A percentile compares a stretch with the other conserved stretches of the same genome.
Conservation (phyloP, 92 coral and sea anemone species). For the Palythoa grandis region DNA sequence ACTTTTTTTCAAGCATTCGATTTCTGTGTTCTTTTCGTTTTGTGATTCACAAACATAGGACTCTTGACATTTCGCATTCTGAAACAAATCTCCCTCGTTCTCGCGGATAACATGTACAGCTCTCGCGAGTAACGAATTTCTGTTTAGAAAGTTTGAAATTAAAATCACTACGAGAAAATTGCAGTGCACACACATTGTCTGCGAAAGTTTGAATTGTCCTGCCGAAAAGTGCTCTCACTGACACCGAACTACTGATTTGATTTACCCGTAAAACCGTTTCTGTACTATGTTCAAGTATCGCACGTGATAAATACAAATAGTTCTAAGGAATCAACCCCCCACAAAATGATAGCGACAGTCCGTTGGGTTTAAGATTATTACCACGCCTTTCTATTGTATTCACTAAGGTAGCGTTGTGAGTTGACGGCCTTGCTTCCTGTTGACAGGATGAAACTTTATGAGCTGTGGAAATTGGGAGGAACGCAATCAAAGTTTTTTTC, state of each 20-base stretch:
- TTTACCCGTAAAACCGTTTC: neutral
- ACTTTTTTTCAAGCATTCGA: neutral
- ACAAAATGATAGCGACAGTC: neutral
- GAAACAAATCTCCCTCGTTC: constrained; percentile 4
- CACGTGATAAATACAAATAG: neutral
- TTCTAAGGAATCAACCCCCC: neutral
- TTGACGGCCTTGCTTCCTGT: neutral
- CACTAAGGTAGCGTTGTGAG: neutral
- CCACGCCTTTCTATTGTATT: neutral
- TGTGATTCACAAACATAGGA: neutral
- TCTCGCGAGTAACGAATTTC: neutral
- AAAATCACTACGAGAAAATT: neutral
- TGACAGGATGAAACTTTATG: neutral
- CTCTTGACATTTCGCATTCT: neutral
- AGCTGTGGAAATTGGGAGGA: neutral
- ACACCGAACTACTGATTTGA: neutral
- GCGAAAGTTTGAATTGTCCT: neutral
- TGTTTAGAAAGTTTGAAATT: neutral
- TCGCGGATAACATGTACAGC: neutral
- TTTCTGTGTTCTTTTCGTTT: neutral
- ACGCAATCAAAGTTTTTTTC: neutral
- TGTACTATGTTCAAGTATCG: neutral
- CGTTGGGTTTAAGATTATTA: neutral
- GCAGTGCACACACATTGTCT: neutral
- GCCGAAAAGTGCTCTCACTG: neutral